Evolutionary conservation across 1,140 invertebrate genomes (phyloP).

Genomic region (Reticulitermes speratus): DNA sequence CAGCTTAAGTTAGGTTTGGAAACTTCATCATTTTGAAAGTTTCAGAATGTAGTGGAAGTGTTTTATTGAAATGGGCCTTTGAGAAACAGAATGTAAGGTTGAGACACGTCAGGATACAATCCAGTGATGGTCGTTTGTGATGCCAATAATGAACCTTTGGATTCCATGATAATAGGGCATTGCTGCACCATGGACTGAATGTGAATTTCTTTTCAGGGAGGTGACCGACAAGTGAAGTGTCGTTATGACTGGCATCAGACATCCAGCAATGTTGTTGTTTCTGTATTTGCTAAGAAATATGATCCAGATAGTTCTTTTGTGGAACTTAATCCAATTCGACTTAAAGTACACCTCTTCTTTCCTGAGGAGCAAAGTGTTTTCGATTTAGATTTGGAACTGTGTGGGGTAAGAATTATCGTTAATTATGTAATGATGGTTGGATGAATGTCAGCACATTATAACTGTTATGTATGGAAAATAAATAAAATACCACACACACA

Average conservation of each 20-base stretch:
- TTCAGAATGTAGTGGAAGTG: too few relatives aligned
- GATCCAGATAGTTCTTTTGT: conserved; percentile 72
- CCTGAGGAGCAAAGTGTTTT: conserved; percentile 72
- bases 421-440: neutral
- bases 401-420: conserved; percentile 66
- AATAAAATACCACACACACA: too few relatives aligned
- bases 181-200: too few relatives aligned
- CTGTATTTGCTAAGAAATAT: conserved; percentile 89
- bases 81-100: too few relatives aligned
- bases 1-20: too few relatives aligned
- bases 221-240: conserved; percentile 63
- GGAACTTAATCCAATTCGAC: conserved; percentile 80
- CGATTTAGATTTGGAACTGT: conserved; percentile 77
- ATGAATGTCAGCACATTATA: neutral
- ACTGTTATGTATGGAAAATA: neutral
- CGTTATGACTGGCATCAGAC: conserved; percentile 95
- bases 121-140: too few relatives aligned
- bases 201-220: conserved; percentile 19
- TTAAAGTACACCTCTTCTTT: conserved; percentile 77
- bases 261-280: conserved; percentile 73
- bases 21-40: too few relatives aligned
- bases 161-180: too few relatives aligned
- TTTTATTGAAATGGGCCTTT: too few relatives aligned
- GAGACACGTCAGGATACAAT: too few relatives aligned
- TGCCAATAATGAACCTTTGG: too few relatives aligned